phyloP scores from a whole-genome alignment of 2,797 vertebrate species.

The Pempheris klunzingeri region DNA sequence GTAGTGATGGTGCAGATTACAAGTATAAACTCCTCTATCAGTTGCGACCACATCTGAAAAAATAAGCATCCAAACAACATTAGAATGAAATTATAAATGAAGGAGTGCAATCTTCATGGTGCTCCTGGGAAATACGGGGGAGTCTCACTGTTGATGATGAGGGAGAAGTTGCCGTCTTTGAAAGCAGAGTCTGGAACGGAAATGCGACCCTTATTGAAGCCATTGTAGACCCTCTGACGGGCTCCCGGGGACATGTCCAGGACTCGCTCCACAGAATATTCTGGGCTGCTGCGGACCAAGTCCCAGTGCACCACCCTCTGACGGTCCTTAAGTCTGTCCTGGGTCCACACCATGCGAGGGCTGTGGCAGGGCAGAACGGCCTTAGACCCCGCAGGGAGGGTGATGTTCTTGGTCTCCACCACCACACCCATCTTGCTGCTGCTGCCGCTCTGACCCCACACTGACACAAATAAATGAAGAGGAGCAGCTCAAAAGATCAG shows the following conservation, averaged over 20 bases:
- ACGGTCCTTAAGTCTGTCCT: constrained; percentile 91
- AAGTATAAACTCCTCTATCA: constrained; percentile 93
- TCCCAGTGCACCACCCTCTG: constrained; percentile 98
- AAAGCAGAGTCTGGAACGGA: constrained; percentile 88
- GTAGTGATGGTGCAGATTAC: constrained; percentile 97
- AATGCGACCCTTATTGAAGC: constrained; percentile 89
- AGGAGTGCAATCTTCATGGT: accelerated
- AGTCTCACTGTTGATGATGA: constrained; percentile 90
- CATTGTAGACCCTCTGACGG: constrained; percentile 90
- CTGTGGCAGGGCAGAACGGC: constrained; percentile 91
- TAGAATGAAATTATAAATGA: neutral
- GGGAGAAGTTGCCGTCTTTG: constrained; percentile 94
- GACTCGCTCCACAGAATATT: constrained; percentile 87
- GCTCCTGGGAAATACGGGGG: neutral
- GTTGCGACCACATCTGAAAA: constrained; percentile 85
- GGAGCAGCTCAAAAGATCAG: neutral
- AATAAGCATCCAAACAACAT: constrained; percentile 15
- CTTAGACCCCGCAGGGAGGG: constrained; percentile 81
- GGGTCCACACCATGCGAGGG: constrained; percentile 93
- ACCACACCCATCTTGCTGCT: constrained; percentile 78
- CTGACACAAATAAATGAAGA: constrained; percentile 53
- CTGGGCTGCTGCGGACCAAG: constrained; percentile 81
- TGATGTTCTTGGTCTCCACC: constrained; percentile 89
- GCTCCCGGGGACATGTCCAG: constrained; percentile 94
- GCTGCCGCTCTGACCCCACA: constrained; percentile 76